Base-by-base conservation (phyloP, 37 sponge, comb jelly and placozoan genomes). In the Cliona cf. orientalis region DNA sequence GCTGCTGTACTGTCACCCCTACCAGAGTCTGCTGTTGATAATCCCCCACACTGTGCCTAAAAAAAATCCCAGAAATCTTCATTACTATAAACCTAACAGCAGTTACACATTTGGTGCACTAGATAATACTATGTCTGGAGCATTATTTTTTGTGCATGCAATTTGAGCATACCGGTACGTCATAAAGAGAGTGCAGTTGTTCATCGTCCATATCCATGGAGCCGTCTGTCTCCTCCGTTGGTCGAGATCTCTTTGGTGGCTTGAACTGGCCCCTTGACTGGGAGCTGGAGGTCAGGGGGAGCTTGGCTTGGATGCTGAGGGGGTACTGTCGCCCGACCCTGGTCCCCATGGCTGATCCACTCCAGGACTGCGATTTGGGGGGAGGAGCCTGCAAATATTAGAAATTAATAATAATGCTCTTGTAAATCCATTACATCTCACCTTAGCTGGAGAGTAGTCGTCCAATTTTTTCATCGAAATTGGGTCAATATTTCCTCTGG, bases 401-500 rank as follows among this genome's bases (percentile, higher is more conserved):
- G 37, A 66, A 66, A 19, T 21, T 1, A 66, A 25, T 12, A 12
- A 62, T n/a, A 7, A 62, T 6, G 6, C 26, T 25, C 36, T 38
- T n/a, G 21, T 44, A 6, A n/a, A n/a, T 44, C 19, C 31, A 44
- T 11, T 19, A 36, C 3, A 42, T 17, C 3, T n/a, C 53, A 74
- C 91, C 80, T 95, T 95, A 29, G 81, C 79, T 19, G 96, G 96
- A 34, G 86, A 87, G 75, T 91, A 91, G 40, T 66, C 33, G 34
- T 91, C 90, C 87, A 94, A 77, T 2, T 89, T 81, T 38, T 74
- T 86, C 23, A 74, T 59, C 31, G 90, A 89, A 14, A 97, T 65
- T 7, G 97, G 97, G 71, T 97, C 89, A 25, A 97, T 85, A 71
- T 97, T 97, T 5, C 97, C 97, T 32, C 92, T 55, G 28, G 97